Evolutionary conservation across 2,888 invertebrate genomes (phyloP).

Genomic region (Deilephila porcellus): DNA sequence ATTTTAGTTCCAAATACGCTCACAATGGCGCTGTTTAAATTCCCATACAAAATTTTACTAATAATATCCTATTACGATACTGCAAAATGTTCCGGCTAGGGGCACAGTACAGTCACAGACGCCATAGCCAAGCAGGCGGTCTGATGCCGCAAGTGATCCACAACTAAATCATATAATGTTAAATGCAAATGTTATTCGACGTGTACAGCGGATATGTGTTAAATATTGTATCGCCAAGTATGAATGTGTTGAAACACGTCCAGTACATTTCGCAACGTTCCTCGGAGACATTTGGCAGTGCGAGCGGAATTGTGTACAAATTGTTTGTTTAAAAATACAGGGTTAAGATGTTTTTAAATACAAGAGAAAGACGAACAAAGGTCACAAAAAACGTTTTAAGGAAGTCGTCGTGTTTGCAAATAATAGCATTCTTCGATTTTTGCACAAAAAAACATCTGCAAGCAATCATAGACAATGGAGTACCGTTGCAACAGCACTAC

Average conservation of each 20-base stretch:
- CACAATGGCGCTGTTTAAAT: too few relatives aligned
- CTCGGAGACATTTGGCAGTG: conserved; percentile 52
- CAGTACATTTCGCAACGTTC: conserved; percentile 45
- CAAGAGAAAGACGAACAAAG: conserved; percentile 54
- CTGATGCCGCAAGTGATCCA: not conserved
- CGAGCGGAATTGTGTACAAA: conserved; percentile 47
- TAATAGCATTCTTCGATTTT: conserved; percentile 48
- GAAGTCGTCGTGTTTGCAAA: conserved; percentile 44
- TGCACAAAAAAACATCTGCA: conserved; percentile 66
- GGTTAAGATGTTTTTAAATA: conserved; percentile 53
- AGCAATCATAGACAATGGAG: conserved; percentile 64
- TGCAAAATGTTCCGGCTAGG: too few relatives aligned
- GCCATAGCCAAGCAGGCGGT: too few relatives aligned
- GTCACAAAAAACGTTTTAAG: conserved; percentile 48
- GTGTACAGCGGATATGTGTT: not conserved
- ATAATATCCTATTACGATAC: too few relatives aligned
- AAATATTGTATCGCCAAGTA: conserved; percentile 22
- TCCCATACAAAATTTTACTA: too few relatives aligned
- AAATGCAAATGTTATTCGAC: not conserved
- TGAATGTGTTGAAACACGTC: conserved; percentile 42
- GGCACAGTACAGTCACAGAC: too few relatives aligned
- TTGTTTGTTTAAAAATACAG: conserved; percentile 56
- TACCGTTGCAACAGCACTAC: conserved; percentile 70
- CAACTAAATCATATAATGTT: not conserved
- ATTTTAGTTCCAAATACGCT: too few relatives aligned